Base-by-base conservation (phyloP, 2,888 invertebrate species). In the Germaria angustata region DNA sequence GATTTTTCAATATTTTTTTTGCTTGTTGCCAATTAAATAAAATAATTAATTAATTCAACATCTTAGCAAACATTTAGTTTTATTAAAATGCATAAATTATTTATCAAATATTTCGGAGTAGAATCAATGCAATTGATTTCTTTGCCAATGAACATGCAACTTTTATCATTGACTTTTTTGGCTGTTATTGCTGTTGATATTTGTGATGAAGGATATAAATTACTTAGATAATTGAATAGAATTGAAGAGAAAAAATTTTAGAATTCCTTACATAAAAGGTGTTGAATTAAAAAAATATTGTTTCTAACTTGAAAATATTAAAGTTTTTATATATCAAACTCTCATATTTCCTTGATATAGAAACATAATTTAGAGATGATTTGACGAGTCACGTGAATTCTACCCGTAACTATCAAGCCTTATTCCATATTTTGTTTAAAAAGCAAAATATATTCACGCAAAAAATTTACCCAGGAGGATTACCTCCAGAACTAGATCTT, bases 121-220 rank as follows among this genome's bases (percentile, higher is more conserved):
- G 59, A 73, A 80, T 80, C 66, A 66, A 66, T 61, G 41, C 15
- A 49, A 59, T 51, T 66, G 79, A 80, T 80, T 80, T 80, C 79
- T 80, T 80, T 80, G 79, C 51, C 79, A 80, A 51, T 80, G 79
- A 79, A 66, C 72, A 80, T 72, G 79, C 72, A 44, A 66, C 32
- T 69, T 69, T 46, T 69, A 61, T 69, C 53, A 69, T 77, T 69
- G 69, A 51, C 22, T 69, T 69, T 51, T 68, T 6, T 15, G 8
- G 2, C 4, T 2, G 13, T 39, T 51, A 2, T 24, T 36, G 9
- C n/a, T 20, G n/a, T 20, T 51, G 11, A 36, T 28, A 1, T 63
- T 34, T 13, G n/a, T 46, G 41, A 53, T 61, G 68, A 77, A 77
- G 69, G 77, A 61, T 61, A 59, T 7, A 34, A 39, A 46, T 36